Base-by-base conservation (phyloP, 2,797 vertebrate genomes). In the Cyprinodon diabolis region DNA sequence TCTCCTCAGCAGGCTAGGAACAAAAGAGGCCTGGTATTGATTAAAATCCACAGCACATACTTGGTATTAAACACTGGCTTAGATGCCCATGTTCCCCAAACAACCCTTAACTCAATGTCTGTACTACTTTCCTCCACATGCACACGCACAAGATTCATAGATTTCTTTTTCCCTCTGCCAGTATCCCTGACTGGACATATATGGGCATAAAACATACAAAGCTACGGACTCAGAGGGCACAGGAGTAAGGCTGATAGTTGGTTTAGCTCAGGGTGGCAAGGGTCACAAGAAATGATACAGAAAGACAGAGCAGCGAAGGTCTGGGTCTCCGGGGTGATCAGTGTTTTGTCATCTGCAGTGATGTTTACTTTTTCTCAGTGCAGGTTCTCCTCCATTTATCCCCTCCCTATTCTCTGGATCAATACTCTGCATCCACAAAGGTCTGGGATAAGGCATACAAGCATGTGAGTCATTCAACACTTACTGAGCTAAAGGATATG, bases 21-120 rank as follows among this genome's bases (percentile, higher is more conserved):
- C 97, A 99, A 97, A 97, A 96, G 96, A 94, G 95, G 95, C 96
- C 95, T 94, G 93, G 95, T 97, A 97, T 97, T 98, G 97, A 98
- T 98, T 97, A 97, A 98, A 97, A 96, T 96, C 95, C 90, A 74
- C 94, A 92, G 94, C 91, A 72, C 88, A 92, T 96, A 96, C 96
- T 97, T 96, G 96, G 96, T 97, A 97, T 97, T 97, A 98, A 97
- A 97, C 96, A 96, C 95, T 94, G 90, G 91, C 94, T 90, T 95
- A 95, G 95, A 94, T 86, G 92, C 93, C 81, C 62, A 72, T 89
- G 90, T 91, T 88, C 72, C 73, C 78, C 80, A 75, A 87, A 89
- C 79, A 66, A 77, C 69, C 60, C 71, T 57, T 56, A 66, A 69
- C 75, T 75, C 69, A 57, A n/a, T 6, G 2, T 66, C 63, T 58